A percentile compares a stretch with the other conserved stretches of the same genome.
phyloP scores from a whole-genome alignment of 2,797 vertebrate species.

The Danio jaintianensis region DNA sequence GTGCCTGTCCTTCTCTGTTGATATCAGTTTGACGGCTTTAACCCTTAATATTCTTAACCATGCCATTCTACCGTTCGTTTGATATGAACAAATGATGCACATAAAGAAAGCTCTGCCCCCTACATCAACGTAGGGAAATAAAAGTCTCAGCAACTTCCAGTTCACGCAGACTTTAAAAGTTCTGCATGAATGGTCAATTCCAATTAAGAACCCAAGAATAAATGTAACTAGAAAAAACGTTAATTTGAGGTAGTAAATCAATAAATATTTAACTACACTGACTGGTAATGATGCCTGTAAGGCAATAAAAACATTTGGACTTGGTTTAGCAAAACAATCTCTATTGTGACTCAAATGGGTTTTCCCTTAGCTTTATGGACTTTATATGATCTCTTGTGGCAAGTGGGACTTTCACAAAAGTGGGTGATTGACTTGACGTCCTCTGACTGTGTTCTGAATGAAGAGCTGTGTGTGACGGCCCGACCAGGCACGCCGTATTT shows the following conservation, averaged over 20 bases:
- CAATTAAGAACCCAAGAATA: not conserved
- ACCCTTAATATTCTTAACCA: too few relatives aligned
- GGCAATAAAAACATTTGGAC: conserved; percentile 25
- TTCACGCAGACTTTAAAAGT: too few relatives aligned
- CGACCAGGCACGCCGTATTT: conserved; percentile 28
- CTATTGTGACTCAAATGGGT: conserved; percentile 35
- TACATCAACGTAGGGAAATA: too few relatives aligned
- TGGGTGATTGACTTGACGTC: conserved; percentile 23
- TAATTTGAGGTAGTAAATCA: conserved; percentile 52
- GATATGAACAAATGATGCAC: too few relatives aligned
- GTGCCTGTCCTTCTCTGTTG: too few relatives aligned
- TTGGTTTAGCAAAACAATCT: conserved; percentile 46
- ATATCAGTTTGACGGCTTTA: too few relatives aligned
- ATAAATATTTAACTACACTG: conserved; percentile 48
- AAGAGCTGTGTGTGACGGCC: conserved; percentile 26
- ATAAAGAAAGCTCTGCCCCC: too few relatives aligned
- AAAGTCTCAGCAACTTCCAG: too few relatives aligned
- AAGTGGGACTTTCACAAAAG: conserved; percentile 26
- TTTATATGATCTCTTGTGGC: conserved; percentile 41
- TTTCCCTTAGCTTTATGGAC: conserved; percentile 15
- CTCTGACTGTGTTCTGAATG: conserved; percentile 1
- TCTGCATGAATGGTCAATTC: not conserved
- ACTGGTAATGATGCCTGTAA: conserved; percentile 31
- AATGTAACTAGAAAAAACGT: too few relatives aligned
- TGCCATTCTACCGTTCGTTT: too few relatives aligned